These are phyloP conservation scores for Cercopithecus diana DNA, from an alignment of 2,797 vertebrate species.

Conservation along the genomic window DNA sequence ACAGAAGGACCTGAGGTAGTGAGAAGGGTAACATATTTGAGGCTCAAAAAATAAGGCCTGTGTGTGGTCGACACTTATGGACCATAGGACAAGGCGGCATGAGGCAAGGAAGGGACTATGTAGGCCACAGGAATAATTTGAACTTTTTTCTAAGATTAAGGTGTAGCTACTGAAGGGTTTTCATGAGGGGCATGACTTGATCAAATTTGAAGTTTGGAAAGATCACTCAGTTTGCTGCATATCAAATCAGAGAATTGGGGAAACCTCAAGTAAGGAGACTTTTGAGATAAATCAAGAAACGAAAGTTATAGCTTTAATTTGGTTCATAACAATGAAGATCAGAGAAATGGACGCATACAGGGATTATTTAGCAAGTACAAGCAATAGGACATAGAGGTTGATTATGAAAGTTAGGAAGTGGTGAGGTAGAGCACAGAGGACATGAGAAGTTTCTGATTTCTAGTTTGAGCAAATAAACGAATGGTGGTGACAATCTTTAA, in stretches of 20 bases:
- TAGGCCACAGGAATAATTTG: neutral
- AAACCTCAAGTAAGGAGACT: neutral
- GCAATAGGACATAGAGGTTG: neutral
- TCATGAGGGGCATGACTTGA: neutral
- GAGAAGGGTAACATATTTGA: neutral
- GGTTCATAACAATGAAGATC: neutral
- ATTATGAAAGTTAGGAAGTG: neutral
- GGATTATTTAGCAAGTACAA: neutral
- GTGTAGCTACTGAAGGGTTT: neutral
- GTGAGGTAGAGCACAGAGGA: neutral
- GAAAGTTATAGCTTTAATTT: neutral
- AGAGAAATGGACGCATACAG: neutral
- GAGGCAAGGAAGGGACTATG: neutral
- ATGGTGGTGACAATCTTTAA: neutral
- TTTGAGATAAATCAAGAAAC: neutral
- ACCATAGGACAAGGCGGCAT: neutral
- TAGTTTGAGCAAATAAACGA: neutral
- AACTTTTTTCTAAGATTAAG: neutral
- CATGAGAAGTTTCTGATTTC: neutral
- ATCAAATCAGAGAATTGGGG: neutral
- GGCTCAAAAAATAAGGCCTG: neutral
- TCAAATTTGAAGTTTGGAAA: neutral
- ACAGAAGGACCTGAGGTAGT: neutral
- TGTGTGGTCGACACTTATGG: neutral
- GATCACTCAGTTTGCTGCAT: neutral